phyloP scores from a whole-genome alignment of 2,888 invertebrate genomes.

The Drosophila pseudotakahashii region DNA sequence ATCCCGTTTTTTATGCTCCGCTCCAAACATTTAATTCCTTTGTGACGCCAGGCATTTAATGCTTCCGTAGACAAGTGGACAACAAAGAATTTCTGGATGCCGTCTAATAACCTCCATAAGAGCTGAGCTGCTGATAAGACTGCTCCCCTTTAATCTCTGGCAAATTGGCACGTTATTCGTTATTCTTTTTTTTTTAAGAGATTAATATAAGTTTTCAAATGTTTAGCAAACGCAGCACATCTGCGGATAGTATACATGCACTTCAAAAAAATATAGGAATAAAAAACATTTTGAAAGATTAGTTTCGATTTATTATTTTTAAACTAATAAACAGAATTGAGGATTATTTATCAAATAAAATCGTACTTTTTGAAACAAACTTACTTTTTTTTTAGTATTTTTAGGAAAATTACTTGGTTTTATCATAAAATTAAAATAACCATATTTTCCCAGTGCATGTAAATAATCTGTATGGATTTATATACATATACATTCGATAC shows the following conservation, averaged over 20 bases:
- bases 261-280: not conserved
- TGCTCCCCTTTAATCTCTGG: conserved; percentile 26
- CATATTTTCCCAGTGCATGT: not conserved
- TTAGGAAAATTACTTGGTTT: too few relatives aligned
- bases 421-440: too few relatives aligned
- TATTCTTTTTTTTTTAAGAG: conserved; percentile 1
- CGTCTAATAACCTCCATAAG: conserved; percentile 37
- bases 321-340: too few relatives aligned
- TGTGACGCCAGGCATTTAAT: conserved; percentile 12
- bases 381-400: too few relatives aligned
- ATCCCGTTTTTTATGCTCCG: conserved; percentile 3
- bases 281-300: too few relatives aligned
- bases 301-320: too few relatives aligned
- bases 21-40: conserved; percentile 2
- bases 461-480: not conserved
- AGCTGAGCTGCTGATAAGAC: conserved; percentile 16
- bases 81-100: conserved; percentile 48
- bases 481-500: not conserved
- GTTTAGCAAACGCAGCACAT: conserved; percentile 12
- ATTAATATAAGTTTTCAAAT: conserved; percentile 4
- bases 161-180: conserved; percentile 5
- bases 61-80: conserved; percentile 34
- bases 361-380: too few relatives aligned
- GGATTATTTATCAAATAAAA: too few relatives aligned
- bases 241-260: not conserved